phyloP scores from a whole-genome alignment of 2,888 invertebrate species.

The Scelioninae gen. 1 region DNA sequence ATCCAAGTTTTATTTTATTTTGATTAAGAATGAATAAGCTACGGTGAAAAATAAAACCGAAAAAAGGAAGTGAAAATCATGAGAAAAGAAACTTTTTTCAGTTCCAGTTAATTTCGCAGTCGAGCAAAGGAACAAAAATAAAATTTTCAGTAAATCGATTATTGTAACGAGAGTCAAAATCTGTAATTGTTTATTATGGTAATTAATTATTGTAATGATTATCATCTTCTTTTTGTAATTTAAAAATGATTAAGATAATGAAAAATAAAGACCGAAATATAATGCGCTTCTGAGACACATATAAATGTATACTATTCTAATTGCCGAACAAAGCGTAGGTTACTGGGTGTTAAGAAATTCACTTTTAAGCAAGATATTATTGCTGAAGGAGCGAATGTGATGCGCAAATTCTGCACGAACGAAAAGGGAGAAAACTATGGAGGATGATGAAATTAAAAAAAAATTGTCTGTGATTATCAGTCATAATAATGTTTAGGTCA shows the following conservation, averaged over 20 bases:
- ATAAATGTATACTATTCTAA: slow-evolving; percentile 75
- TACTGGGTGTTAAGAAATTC: slow-evolving; percentile 70
- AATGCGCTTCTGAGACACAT: slow-evolving; percentile 72
- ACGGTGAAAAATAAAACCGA: too few species aligned
- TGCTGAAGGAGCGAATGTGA: slow-evolving; percentile 37
- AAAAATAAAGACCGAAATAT: slow-evolving; percentile 70
- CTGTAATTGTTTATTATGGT: not conserved
- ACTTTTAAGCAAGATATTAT: slow-evolving; percentile 57
- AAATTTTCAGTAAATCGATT: slow-evolving; percentile 4
- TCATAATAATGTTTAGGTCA: slow-evolving; percentile 84
- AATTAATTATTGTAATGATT: not conserved
- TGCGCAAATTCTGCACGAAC: slow-evolving; percentile 42
- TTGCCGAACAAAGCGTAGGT: slow-evolving; percentile 76
- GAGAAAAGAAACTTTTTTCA: not conserved
- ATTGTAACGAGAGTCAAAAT: not conserved
- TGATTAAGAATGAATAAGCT: not conserved
- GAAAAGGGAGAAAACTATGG: slow-evolving; percentile 50
- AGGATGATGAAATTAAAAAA: slow-evolving; percentile 73
- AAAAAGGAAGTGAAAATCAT: not conserved
- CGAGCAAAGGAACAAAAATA: slow-evolving; percentile 23
- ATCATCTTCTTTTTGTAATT: not conserved
- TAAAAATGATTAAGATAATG: not conserved
- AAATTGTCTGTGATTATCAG: slow-evolving; percentile 84
- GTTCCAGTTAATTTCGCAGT: slow-evolving; percentile 8
- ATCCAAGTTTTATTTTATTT: slow-evolving; percentile 3